Percentiles rank a stretch among this genome's conserved stretches.
These are phyloP conservation scores for Sebastolobus altivelis DNA, from an alignment of 2,797 vertebrate genomes.

Conservation along the genomic window DNA sequence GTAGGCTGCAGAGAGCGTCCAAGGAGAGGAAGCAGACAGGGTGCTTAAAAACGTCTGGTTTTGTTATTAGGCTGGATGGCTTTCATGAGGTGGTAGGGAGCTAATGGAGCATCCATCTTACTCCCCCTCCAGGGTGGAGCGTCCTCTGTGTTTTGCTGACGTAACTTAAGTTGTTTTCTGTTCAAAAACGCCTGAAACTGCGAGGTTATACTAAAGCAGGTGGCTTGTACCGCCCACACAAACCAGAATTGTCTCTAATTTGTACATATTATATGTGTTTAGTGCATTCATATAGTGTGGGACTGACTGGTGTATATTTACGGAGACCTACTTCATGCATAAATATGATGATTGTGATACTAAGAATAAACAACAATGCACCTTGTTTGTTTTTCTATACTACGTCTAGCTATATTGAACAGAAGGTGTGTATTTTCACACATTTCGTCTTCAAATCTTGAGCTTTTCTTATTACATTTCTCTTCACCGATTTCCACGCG, in stretches of 20 bases:
- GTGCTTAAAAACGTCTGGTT: not conserved
- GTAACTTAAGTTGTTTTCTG: not conserved
- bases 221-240: not conserved
- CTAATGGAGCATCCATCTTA: not conserved
- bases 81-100: not conserved
- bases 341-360: slow-evolving; percentile 4
- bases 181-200: not conserved
- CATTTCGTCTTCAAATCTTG: not conserved
- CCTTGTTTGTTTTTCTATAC: not conserved
- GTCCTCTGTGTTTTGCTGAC: not conserved
- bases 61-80: not conserved
- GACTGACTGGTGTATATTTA: not conserved
- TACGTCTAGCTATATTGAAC: not conserved
- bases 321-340: not conserved
- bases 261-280: not conserved
- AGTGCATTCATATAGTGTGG: not conserved
- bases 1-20: not conserved
- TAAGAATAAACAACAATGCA: not conserved
- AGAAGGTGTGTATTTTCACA: not conserved
- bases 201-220: not conserved
- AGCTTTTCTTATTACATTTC: not conserved
- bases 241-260: not conserved
- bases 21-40: not conserved
- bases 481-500: not conserved
- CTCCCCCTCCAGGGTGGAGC: not conserved